Base-by-base conservation (phyloP, 2,797 vertebrate species). In the Eospalax fontanierii region DNA sequence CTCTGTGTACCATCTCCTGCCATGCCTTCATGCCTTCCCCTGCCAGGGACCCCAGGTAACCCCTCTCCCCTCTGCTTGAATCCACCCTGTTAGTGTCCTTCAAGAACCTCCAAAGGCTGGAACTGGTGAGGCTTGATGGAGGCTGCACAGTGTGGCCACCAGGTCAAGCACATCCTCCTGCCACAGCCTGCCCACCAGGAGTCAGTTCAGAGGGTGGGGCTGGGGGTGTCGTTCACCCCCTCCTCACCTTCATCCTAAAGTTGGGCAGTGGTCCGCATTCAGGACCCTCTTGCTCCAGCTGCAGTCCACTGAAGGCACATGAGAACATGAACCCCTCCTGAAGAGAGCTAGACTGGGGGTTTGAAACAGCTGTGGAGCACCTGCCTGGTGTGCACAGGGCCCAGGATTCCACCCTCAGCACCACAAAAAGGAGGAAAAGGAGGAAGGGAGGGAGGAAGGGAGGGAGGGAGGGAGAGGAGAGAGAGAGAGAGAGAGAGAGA, bases 301-400 rank as follows among this genome's bases (percentile, higher is more conserved):
- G 46, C 22, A 57, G 15, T 19, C n/a, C n/a, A 9, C 65, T 38
- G 46, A 71, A 40, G 21, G 26, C 12, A 0, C 14, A 28, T 14
- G 24, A 21, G n/a, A 35, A 22, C 38, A 0, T 2, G 59, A 18
- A 40, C 15, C 9, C n/a, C 15, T 21, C 1, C 2, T 26, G n/a
- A 2, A 50, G 2, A 15, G 65, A 61, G 66, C 71, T 18, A 3
- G 16, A n/a, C 50, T 59, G 10, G 22, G 22, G 40, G 6, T 46
- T n/a, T 35, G 38, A n/a, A 46, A 61, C 33, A 46, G 30, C 21
- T 15, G 15, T n/a, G n/a, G 19, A 63, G 54, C 40, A 30, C 57
- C 46, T 35, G 86, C 57, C 38, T 46, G 10, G 14, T 3, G 43
- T 21, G 40, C 15, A 1, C 71, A 2, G 57, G 50, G 6, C n/a